Percentiles rank a stretch among this genome's conserved stretches.
These are phyloP conservation scores for Pecten maximus DNA, from an alignment of 2,888 invertebrate species.

Conservation along the genomic window DNA sequence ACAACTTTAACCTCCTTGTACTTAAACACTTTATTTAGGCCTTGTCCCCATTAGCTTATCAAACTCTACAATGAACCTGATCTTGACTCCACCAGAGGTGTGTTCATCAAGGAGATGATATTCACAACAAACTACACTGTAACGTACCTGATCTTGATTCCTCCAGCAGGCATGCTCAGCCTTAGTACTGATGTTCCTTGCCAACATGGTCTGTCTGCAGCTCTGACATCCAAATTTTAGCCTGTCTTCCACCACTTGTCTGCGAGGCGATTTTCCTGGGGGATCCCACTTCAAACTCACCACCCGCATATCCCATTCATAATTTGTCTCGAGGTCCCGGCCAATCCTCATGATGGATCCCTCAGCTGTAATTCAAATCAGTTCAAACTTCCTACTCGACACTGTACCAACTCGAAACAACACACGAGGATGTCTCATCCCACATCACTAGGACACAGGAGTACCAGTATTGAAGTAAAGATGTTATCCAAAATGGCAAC, in stretches of 20 bases:
- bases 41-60: no score
- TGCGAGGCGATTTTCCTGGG: background rate
- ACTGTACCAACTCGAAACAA: no score
- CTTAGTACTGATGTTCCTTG: conserved; percentile 10
- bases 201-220: conserved; percentile 68
- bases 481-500: background rate
- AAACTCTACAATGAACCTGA: no score
- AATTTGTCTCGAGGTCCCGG: background rate
- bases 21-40: no score
- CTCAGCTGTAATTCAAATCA: background rate
- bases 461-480: no score
- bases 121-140: no score
- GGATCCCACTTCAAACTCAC: background rate
- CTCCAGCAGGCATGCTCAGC: background rate
- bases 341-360: background rate
- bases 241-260: conserved; percentile 55
- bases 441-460: no score
- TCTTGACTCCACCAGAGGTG: no score
- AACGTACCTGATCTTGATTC: background rate
- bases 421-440: background rate
- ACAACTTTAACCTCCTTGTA: no score
- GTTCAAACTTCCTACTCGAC: background rate
- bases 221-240: conserved; percentile 69
- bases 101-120: no score
- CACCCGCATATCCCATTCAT: background rate